Evolutionary conservation across 2,113 vertebrate species (phyloP).

Genomic region (Callopanchax toddi): DNA sequence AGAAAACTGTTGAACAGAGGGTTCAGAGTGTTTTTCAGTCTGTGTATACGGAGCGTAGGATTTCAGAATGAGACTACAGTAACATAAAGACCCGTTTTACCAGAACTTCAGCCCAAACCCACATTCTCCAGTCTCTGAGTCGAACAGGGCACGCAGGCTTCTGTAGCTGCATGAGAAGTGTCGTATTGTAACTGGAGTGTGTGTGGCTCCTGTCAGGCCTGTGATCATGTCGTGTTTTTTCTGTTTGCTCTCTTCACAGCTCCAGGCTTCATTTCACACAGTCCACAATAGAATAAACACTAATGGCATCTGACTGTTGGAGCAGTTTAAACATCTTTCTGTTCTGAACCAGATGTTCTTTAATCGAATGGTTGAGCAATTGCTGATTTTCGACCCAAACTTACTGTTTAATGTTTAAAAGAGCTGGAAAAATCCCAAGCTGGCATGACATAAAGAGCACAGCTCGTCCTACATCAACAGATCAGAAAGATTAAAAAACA

Average conservation of each 20-base stretch:
- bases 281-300: constrained; percentile 47
- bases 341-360: background rate
- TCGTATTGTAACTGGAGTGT: constrained; percentile 25
- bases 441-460: no score
- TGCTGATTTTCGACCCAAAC: no score
- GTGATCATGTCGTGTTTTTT: constrained; percentile 45
- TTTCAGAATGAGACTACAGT: constrained; percentile 5
- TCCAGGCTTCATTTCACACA: constrained; percentile 45
- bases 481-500: no score
- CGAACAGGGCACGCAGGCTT: constrained; percentile 1
- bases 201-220: constrained; percentile 38
- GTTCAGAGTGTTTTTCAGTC: no score
- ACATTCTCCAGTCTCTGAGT: background rate
- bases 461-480: no score
- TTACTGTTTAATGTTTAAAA: no score
- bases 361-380: no score
- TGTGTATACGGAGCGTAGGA: background rate
- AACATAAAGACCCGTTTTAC: constrained; percentile 36
- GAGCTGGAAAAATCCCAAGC: no score
- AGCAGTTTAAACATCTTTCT: constrained; percentile 22
- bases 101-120: constrained; percentile 9
- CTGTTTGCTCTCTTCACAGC: constrained; percentile 49
- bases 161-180: constrained; percentile 20
- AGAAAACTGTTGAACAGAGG: no score
- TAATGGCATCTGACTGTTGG: constrained; percentile 9